Evolutionary conservation across 1,140 invertebrate genomes (phyloP).

Genomic region (Drosophila takahashii): DNA sequence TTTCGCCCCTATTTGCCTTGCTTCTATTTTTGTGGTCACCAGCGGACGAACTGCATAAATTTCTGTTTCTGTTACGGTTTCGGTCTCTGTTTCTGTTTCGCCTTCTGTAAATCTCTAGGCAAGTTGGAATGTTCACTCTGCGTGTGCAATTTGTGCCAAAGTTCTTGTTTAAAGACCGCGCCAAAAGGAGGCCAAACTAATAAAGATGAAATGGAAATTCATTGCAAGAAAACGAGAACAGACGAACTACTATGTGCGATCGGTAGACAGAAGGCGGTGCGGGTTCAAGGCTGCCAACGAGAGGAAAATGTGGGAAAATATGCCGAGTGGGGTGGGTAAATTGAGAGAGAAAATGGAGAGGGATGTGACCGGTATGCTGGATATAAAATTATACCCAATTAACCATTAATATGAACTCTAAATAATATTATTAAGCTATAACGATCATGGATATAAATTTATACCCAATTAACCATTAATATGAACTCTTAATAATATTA

Average conservation of each 20-base stretch:
- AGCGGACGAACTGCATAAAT: constrained; percentile 55
- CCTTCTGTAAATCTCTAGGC: constrained; percentile 46
- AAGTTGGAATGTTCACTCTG: constrained; percentile 36
- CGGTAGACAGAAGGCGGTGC: constrained; percentile 22
- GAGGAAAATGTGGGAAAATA: constrained; percentile 37
- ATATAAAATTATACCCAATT: not conserved
- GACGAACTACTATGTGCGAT: constrained; percentile 28
- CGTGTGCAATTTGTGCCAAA: constrained; percentile 58
- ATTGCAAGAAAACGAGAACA: constrained; percentile 46
- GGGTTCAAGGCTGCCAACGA: constrained; percentile 38
- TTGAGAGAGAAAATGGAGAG: not conserved
- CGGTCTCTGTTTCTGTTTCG: constrained; percentile 27
- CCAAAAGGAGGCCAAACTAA: constrained; percentile 58
- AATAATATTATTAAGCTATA: too few species aligned
- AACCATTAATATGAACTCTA: not conserved
- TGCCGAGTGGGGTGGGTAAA: constrained; percentile 3
- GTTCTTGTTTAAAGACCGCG: constrained; percentile 55
- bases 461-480: not conserved
- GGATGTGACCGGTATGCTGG: not conserved
- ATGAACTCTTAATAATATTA: too few species aligned
- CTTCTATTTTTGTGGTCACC: constrained; percentile 73
- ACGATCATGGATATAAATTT: not conserved
- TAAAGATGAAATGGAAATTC: constrained; percentile 62
- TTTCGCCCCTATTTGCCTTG: not conserved
- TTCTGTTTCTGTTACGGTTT: constrained; percentile 16